Evolutionary conservation across 1,140 invertebrate species (phyloP), one percentile per base, ranked within the genome.

Genomic region (Orchesella cincta): DNA sequence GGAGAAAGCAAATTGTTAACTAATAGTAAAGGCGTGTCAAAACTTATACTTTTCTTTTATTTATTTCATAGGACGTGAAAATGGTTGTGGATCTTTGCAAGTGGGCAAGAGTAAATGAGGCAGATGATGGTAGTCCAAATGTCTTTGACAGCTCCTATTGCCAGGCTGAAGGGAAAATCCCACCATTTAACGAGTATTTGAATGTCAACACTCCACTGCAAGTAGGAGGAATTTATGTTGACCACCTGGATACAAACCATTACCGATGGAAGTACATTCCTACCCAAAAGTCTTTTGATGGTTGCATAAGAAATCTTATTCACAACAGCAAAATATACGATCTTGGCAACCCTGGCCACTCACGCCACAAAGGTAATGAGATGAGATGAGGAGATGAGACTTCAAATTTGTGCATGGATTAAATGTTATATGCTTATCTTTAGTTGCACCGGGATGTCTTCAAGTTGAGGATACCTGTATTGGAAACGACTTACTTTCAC

Each of bases 321-420:
- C 96, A 98, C 84, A 98, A 98, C 84, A 97, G 95, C 82, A 94
- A 96, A 84, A 85, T 98, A 2, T 98, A 98, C 85, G 95, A 98
- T 84, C 87, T 98, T 64, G 94, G 94, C 0, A 91, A 94, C 86
- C 93, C 94, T 18, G 94, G 95, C 5, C 86, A 95, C 20, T 92
- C 92, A 0, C 87, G 92, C 76, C 92, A 94, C 83, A 95, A 93
- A 79, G 89, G 92, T 62, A 8, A 26, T 8, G n/a, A n/a, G n/a
- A n/a, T n/a, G n/a, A n/a, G n/a, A 46, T 46, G 39, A 12, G 20
- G 8, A 8, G 39, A 20, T 12, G 39, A 12, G 39, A 46, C 39
- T 46, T 46, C 20, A 46, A 46, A 8, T 12, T 12, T 46, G 39
- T 12, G 39, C 39, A 46, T 46, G 20, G 39, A 46, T 12, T 46